A percentile compares a stretch with the other conserved stretches of the same genome.
Conservation (phyloP, 2,888 invertebrate genomes). For the Harpalus rufipes region DNA sequence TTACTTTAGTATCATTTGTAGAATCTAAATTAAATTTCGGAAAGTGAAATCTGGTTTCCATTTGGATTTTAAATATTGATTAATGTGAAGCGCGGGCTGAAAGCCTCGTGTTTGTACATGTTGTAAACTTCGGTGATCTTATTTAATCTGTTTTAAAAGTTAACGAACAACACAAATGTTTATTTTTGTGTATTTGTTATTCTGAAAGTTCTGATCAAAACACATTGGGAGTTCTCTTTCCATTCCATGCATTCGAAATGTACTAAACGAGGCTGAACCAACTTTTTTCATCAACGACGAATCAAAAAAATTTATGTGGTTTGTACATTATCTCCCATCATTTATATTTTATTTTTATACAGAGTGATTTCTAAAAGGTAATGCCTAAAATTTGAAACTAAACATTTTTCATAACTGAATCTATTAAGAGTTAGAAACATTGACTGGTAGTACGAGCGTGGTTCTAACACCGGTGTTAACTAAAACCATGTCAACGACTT, state of each 20-base stretch:
- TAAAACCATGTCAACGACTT: too few relatives aligned
- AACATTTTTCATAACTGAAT: too few relatives aligned
- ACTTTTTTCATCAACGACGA: too few relatives aligned
- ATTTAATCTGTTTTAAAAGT: slow-evolving; percentile 27
- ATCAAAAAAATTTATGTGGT: too few relatives aligned
- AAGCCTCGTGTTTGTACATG: background rate
- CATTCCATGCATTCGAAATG: background rate
- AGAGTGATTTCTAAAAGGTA: too few relatives aligned
- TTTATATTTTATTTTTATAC: too few relatives aligned
- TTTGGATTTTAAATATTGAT: background rate
- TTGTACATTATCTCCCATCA: too few relatives aligned
- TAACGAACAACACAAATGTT: slow-evolving; percentile 17
- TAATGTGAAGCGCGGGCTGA: background rate
- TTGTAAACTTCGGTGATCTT: slow-evolving; percentile 13
- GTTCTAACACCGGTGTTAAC: too few relatives aligned
- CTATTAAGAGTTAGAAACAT: too few relatives aligned
- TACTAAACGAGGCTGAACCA: too few relatives aligned
- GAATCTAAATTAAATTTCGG: background rate
- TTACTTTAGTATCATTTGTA: background rate
- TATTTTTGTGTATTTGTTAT: slow-evolving; percentile 27
- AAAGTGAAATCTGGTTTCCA: background rate
- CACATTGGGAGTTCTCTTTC: background rate
- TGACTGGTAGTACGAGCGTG: too few relatives aligned
- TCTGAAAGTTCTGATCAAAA: slow-evolving; percentile 6
- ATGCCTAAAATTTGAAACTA: too few relatives aligned